Conservation (phyloP, 2,113 vertebrate species). For the Cisticola juncidis region DNA sequence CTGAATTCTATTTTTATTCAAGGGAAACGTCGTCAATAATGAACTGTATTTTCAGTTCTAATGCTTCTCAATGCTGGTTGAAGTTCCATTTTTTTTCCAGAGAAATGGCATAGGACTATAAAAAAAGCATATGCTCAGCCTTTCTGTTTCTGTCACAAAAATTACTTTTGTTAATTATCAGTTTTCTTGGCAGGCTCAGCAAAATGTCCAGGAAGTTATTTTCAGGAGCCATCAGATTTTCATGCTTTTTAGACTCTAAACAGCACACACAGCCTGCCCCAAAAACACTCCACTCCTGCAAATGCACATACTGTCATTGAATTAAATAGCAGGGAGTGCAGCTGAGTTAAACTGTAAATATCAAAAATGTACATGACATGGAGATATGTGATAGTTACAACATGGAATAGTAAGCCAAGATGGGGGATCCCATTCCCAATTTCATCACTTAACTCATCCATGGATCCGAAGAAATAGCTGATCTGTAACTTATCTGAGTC, state of each 20-base stretch:
- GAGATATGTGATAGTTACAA: not conserved
- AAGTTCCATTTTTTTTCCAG: not conserved
- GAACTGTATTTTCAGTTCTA: not conserved
- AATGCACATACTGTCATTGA: not conserved
- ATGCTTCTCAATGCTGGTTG: not conserved
- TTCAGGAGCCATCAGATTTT: constrained; percentile 18
- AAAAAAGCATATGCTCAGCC: not conserved
- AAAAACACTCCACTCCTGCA: not conserved
- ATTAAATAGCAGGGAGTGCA: not conserved
- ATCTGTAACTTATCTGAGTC: not conserved
- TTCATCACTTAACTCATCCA: not conserved
- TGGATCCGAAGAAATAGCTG: not conserved
- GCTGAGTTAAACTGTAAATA: not conserved
- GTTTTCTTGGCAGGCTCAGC: not conserved
- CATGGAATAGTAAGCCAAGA: not conserved
- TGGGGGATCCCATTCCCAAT: not conserved
- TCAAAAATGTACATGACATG: not conserved
- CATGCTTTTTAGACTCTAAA: not conserved
- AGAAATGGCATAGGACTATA: not conserved
- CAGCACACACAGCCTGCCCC: not conserved
- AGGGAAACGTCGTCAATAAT: not conserved
- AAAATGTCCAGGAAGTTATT: not conserved
- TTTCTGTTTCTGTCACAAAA: constrained; percentile 15
- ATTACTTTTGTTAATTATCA: not conserved
- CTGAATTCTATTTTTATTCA: not conserved